phyloP scores from a whole-genome alignment of 2,113 vertebrate species.

The Scartelaos histophorus region DNA sequence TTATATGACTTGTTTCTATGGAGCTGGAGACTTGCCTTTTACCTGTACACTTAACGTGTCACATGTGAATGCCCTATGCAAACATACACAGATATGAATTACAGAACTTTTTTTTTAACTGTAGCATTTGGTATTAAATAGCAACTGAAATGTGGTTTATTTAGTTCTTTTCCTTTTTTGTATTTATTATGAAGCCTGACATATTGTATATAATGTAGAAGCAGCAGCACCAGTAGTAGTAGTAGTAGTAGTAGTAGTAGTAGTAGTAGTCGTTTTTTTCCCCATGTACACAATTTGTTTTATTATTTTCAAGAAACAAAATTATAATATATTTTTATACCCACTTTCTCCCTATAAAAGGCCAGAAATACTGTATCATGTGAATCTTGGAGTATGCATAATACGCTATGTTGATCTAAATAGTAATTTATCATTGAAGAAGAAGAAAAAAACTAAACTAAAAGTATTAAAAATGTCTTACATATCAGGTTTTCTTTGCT shows the following conservation, averaged over 20 bases:
- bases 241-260: background rate
- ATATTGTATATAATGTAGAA: too few relatives aligned
- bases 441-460: background rate
- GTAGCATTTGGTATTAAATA: background rate
- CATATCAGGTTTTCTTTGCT: conserved; percentile 79
- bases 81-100: background rate
- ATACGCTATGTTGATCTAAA: background rate
- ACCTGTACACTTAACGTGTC: conserved; percentile 1
- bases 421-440: background rate
- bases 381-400: background rate
- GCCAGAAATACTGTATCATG: too few relatives aligned
- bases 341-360: too few relatives aligned
- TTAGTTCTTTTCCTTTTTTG: background rate
- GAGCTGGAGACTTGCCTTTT: conserved; percentile 17
- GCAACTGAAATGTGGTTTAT: too few relatives aligned
- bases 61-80: background rate
- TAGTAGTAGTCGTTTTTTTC: background rate
- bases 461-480: conserved; percentile 59
- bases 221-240: too few relatives aligned
- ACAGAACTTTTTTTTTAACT: background rate
- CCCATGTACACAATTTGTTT: too few relatives aligned
- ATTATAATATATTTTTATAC: too few relatives aligned
- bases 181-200: too few relatives aligned
- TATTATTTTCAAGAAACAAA: too few relatives aligned
- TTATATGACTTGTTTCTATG: conserved; percentile 50